These are phyloP conservation scores for Cephus nigrinus DNA, from an alignment of 2,888 invertebrate genomes.

Conservation along the genomic window DNA sequence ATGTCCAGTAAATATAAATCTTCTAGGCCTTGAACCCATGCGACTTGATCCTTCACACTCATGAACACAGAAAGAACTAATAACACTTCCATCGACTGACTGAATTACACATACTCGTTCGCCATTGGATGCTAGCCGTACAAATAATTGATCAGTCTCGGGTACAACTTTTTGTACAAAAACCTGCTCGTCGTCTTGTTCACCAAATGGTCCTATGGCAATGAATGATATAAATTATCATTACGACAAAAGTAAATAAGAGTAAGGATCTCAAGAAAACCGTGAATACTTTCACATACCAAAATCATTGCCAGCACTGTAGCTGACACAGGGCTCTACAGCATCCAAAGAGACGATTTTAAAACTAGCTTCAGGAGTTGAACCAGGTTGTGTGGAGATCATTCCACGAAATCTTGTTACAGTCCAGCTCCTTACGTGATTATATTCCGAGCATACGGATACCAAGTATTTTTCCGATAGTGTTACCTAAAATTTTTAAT, in stretches of 20 bases:
- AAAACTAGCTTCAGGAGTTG: slow-evolving; percentile 96
- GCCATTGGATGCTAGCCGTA: slow-evolving; percentile 94
- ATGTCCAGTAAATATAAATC: slow-evolving; percentile 93
- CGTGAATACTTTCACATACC: slow-evolving; percentile 38
- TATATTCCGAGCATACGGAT: slow-evolving; percentile 97
- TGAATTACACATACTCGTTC: slow-evolving; percentile 94
- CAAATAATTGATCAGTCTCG: slow-evolving; percentile 94
- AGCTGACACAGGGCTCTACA: slow-evolving; percentile 75
- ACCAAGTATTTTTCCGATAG: slow-evolving; percentile 95
- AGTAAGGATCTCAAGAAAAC: background rate
- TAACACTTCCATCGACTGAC: slow-evolving; percentile 92
- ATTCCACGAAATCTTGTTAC: slow-evolving; percentile 97
- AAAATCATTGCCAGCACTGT: slow-evolving; percentile 75
- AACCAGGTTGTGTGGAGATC: slow-evolving; percentile 99
- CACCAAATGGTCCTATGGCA: slow-evolving; percentile 88
- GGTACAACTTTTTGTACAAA: slow-evolving; percentile 98
- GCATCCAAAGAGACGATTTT: slow-evolving; percentile 89
- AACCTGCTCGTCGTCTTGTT: slow-evolving; percentile 97
- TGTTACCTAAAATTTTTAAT: slow-evolving; percentile 74
- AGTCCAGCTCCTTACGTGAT: slow-evolving; percentile 97
- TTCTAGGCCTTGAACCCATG: slow-evolving; percentile 87
- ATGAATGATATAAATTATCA: background rate
- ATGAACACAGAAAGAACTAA: slow-evolving; percentile 96
- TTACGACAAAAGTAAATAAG: background rate
- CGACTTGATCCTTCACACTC: slow-evolving; percentile 97